Conservation (phyloP, 1,140 invertebrate genomes). For the Camponotus vicinus region DNA sequence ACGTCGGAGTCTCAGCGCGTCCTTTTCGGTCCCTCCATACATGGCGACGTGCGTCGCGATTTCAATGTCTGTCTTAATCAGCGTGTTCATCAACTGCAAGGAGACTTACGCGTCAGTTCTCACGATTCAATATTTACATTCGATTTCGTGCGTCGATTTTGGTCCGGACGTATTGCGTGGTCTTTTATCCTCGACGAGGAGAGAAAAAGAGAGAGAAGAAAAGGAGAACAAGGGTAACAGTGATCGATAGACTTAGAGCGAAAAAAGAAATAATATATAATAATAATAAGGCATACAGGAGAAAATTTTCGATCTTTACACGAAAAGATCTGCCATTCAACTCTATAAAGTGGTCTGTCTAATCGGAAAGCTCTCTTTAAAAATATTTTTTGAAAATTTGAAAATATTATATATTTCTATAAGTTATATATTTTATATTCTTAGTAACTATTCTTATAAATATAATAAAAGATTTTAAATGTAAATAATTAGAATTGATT, state of each 20-base stretch:
- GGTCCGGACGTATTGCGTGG: constrained; percentile 21
- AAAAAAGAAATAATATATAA: constrained; percentile 1
- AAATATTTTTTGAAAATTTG: constrained; percentile 11
- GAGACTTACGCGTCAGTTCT: constrained; percentile 77
- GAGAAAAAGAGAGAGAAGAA: constrained; percentile 15
- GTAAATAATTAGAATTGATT: not conserved
- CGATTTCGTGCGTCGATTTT: constrained; percentile 28
- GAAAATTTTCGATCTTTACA: constrained; percentile 40
- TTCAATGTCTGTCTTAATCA: constrained; percentile 93
- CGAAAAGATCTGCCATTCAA: constrained; percentile 2
- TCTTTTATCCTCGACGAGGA: constrained; percentile 47
- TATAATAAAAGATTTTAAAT: not conserved
- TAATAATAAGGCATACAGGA: constrained; percentile 38
- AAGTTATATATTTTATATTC: too few relatives aligned
- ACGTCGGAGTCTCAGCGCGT: constrained; percentile 84
- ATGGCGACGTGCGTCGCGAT: constrained; percentile 89
- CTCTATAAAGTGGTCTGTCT: not conserved
- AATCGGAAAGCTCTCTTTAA: not conserved
- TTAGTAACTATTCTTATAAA: not conserved
- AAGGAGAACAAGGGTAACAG: not conserved
- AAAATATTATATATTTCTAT: not conserved
- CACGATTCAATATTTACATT: not conserved
- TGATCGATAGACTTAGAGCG: constrained; percentile 15
- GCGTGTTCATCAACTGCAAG: constrained; percentile 92
- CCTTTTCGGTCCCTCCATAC: constrained; percentile 85